Conservation (phyloP, 2,113 vertebrate genomes). For the Apistogramma diplotaenia region DNA sequence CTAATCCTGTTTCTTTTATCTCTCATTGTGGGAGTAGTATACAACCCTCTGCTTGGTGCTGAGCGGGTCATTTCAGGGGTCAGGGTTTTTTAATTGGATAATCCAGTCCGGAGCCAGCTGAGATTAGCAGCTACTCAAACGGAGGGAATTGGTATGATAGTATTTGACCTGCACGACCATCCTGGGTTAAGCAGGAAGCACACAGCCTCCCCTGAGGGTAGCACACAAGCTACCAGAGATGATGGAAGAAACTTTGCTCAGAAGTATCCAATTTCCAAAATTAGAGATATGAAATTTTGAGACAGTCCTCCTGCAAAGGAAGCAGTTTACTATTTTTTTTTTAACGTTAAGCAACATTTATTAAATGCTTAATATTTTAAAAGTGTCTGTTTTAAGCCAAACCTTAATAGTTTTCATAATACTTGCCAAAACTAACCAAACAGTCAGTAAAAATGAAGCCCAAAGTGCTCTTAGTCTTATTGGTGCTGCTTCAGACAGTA, state of each 20-base stretch:
- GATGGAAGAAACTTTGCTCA: neutral
- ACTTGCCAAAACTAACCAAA: neutral
- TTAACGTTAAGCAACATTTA: neutral
- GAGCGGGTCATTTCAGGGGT: slow-evolving; percentile 44
- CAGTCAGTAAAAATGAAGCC: neutral
- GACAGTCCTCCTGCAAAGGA: neutral
- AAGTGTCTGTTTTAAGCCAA: neutral
- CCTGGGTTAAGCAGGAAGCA: slow-evolving; percentile 22
- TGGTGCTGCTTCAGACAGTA: neutral
- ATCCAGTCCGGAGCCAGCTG: slow-evolving; percentile 52
- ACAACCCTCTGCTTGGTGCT: slow-evolving; percentile 7
- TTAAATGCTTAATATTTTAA: neutral
- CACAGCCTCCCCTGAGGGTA: slow-evolving; percentile 24
- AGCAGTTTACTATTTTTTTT: neutral
- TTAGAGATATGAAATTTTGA: slow-evolving; percentile 3
- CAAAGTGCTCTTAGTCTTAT: neutral
- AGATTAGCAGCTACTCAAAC: slow-evolving; percentile 53
- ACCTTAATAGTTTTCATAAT: neutral
- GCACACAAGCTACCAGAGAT: slow-evolving; percentile 10
- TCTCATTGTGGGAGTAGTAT: neutral
- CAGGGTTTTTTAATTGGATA: slow-evolving; percentile 62
- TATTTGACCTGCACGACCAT: slow-evolving; percentile 52
- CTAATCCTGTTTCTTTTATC: slow-evolving; percentile 14
- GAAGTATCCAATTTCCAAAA: slow-evolving; percentile 10
- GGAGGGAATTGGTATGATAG: slow-evolving; percentile 50